Base-by-base conservation (phyloP, 2,888 invertebrate genomes). In the Sinohyriopsis cumingii region DNA sequence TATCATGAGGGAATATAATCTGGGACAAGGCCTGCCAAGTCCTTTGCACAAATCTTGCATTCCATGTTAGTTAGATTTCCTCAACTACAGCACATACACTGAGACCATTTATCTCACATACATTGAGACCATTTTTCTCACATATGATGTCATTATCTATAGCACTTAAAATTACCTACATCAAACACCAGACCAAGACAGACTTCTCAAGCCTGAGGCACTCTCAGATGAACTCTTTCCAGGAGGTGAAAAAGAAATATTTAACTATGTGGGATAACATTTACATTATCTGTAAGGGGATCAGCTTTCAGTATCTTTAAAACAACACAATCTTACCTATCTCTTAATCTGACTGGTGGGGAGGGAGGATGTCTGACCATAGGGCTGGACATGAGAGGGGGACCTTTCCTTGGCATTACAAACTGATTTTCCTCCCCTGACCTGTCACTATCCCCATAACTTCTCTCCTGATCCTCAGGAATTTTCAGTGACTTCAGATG, bases 291-390 rank as follows among this genome's bases (percentile, higher is more conserved):
- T 19, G 12, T 33, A 45, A 20, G 33, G 19, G n/a, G 24, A 57
- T 22, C n/a, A 55, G 25, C 28, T 33, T 25, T 15, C 20, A n/a
- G 9, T 19, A n/a, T 25, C 22, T n/a, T 22, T 12, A 63, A 22
- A 22, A 28, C 33, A 53, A 9, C 18, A 15, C 7, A 9, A 22
- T 71, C 78, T 71, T 66, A 86, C 86, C 84, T 84, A 65, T 87
- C 86, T 33, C 84, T 68, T 33, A 86, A 77, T 59, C 87, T 66
- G 54, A 87, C 84, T 28, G 87, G 88, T 12, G 88, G 88, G 9
- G 86, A 87, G 0, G 85, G 84, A 25, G 86, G 86, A 60, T 86
- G 84, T 55, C 85, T 69, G 62, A 73, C 59, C 3, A 69, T 60
- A 3, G 77, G 75, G n/a, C 68, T 72, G 5, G 73, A 63, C 28